Conservation (phyloP, 2,113 vertebrate species). For the Tetrao urogallus region DNA sequence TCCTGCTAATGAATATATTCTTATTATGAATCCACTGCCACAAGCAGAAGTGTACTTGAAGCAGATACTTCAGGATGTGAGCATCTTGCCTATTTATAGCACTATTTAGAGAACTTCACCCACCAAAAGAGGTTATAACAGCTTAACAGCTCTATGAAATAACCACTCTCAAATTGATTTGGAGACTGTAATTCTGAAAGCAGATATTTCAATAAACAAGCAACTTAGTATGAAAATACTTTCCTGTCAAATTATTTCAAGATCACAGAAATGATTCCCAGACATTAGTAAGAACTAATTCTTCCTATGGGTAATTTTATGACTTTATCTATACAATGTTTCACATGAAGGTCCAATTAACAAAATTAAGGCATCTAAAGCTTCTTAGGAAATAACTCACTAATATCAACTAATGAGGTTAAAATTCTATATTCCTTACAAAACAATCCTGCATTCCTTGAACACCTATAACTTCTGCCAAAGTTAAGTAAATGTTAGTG, state of each 20-base stretch:
- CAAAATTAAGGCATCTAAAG: slow-evolving; percentile 20
- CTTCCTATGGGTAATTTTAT: not conserved
- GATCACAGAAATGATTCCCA: not conserved
- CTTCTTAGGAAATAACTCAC: slow-evolving; percentile 51
- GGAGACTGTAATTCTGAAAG: slow-evolving; percentile 5
- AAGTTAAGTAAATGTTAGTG: slow-evolving; percentile 1
- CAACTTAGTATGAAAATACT: not conserved
- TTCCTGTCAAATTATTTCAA: not conserved
- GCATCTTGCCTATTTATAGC: slow-evolving; percentile 12
- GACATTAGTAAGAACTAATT: not conserved
- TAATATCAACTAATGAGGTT: slow-evolving; percentile 26
- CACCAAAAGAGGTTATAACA: not conserved
- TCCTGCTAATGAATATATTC: not conserved
- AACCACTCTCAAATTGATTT: not conserved
- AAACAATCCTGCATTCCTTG: slow-evolving; percentile 37
- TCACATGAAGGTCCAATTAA: not conserved
- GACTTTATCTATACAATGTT: not conserved
- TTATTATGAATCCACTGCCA: not conserved
- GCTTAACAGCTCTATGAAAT: not conserved
- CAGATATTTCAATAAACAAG: not conserved
- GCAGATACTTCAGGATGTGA: not conserved
- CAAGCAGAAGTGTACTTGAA: not conserved
- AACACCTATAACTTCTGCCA: slow-evolving; percentile 44
- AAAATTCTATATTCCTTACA: slow-evolving; percentile 21
- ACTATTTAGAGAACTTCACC: not conserved